Evolutionary conservation across 2,797 vertebrate genomes (phyloP).

Genomic region (Sebastes kiyomatsui): DNA sequence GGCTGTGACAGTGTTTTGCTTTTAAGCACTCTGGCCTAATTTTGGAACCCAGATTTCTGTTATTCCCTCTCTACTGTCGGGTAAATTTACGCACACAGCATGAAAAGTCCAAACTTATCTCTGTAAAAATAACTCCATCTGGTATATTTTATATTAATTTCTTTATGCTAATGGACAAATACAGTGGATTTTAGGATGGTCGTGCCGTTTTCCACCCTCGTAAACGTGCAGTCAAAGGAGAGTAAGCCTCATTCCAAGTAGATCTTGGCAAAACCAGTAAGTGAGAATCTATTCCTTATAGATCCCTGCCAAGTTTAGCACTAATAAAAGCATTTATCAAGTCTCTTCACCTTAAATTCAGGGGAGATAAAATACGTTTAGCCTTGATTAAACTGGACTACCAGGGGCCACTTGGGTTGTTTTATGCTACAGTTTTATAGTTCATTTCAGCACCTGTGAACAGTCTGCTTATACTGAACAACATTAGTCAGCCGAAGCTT

Average conservation of each 20-base stretch:
- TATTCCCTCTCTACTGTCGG: conserved; percentile 35
- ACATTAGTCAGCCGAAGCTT: conserved; percentile 48
- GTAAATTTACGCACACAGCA: conserved; percentile 42
- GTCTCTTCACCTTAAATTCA: conserved; percentile 46
- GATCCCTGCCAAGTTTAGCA: conserved; percentile 50
- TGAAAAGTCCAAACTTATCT: conserved; percentile 53
- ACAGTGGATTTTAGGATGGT: conserved; percentile 16
- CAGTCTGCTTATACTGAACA: conserved; percentile 18
- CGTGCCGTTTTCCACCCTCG: conserved; percentile 2
- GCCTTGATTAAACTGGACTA: conserved; percentile 55
- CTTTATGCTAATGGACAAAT: conserved; percentile 52
- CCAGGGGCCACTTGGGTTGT: conserved; percentile 18
- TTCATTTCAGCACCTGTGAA: conserved; percentile 42
- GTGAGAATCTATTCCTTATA: conserved; percentile 3
- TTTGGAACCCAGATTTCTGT: conserved; percentile 40
- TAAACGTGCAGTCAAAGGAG: conserved; percentile 11
- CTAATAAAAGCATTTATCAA: conserved; percentile 51
- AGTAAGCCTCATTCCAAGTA: not conserved
- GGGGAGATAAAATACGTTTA: conserved; percentile 48
- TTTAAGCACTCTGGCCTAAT: conserved; percentile 60
- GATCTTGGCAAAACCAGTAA: conserved; percentile 23
- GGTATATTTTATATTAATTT: conserved; percentile 35
- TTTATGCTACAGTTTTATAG: conserved; percentile 40
- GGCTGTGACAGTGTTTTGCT: conserved; percentile 59
- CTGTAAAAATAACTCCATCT: conserved; percentile 58